A percentile compares a stretch with the other conserved stretches of the same genome.
Evolutionary conservation across 23 tunicate genomes (phyloP).

Genomic region (Ascidia mentula): DNA sequence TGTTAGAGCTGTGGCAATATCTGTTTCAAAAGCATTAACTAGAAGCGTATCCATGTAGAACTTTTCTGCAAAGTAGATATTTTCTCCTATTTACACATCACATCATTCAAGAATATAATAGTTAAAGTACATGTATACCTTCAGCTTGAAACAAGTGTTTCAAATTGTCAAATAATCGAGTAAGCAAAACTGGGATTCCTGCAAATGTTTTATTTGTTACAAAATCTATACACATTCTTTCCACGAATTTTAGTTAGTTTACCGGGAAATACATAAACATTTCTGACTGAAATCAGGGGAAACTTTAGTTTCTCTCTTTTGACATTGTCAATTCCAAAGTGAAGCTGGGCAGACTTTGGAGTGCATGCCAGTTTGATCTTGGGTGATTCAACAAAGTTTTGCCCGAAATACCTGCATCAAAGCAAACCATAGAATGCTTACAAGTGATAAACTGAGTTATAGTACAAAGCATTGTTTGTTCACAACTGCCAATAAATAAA

Average conservation of each 20-base stretch:
- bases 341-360: conserved; percentile 59
- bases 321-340: conserved; percentile 68
- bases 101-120: not conserved
- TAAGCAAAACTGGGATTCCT: conserved; percentile 88
- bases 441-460: too few relatives aligned
- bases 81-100: not conserved
- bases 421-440: not conserved
- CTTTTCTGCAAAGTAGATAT: conserved; percentile 23
- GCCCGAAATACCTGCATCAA: conserved; percentile 75
- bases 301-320: conserved; percentile 63
- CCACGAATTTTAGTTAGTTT: not conserved
- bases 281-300: conserved; percentile 73
- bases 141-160: conserved; percentile 58
- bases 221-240: not conserved
- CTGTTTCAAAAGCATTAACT: conserved; percentile 60
- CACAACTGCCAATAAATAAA: too few relatives aligned
- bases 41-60: conserved; percentile 48
- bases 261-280: conserved; percentile 93
- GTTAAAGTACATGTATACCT: conserved; percentile 24
- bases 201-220: not conserved
- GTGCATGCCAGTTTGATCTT: conserved; percentile 89
- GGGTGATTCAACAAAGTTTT: conserved; percentile 57
- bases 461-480: too few relatives aligned
- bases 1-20: conserved; percentile 46
- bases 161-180: conserved; percentile 50